phyloP scores from a whole-genome alignment of 2,113 vertebrate genomes.

The Eptesicus fuscus region DNA sequence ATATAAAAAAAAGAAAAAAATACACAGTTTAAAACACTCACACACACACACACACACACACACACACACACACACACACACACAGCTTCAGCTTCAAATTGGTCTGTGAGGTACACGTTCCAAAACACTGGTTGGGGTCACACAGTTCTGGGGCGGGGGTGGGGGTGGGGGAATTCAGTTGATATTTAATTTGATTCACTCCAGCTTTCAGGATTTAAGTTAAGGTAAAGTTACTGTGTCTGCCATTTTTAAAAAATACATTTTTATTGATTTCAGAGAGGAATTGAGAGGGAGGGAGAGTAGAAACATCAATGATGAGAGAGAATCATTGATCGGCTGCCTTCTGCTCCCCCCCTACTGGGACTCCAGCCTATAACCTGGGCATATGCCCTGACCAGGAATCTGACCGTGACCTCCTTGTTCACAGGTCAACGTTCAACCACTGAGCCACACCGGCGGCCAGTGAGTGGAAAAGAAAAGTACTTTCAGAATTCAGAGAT shows the following conservation, averaged over 20 bases:
- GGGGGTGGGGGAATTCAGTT: not conserved
- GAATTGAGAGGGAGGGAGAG: too few species aligned
- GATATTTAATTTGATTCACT: conserved; percentile 30
- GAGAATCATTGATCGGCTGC: too few species aligned
- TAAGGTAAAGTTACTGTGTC: not conserved
- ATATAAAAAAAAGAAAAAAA: too few species aligned
- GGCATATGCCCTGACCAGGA: too few species aligned
- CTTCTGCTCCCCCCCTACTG: too few species aligned
- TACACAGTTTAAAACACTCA: not conserved
- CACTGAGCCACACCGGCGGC: too few species aligned
- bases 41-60: not conserved
- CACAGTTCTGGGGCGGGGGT: not conserved
- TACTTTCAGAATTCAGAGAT: not conserved
- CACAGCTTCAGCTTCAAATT: not conserved
- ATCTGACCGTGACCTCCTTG: too few species aligned
- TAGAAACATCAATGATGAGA: too few species aligned
- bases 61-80: not conserved
- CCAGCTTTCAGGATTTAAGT: conserved; percentile 20
- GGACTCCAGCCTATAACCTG: too few species aligned
- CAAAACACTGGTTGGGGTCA: conserved; percentile 1
- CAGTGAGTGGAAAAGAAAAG: not conserved
- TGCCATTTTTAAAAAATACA: not conserved
- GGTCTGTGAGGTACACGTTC: not conserved
- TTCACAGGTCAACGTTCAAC: too few species aligned
- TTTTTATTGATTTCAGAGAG: not conserved